Evolutionary conservation across 2,888 invertebrate genomes (phyloP), one percentile per base, ranked within the genome.

Genomic region (Arenicola marina): DNA sequence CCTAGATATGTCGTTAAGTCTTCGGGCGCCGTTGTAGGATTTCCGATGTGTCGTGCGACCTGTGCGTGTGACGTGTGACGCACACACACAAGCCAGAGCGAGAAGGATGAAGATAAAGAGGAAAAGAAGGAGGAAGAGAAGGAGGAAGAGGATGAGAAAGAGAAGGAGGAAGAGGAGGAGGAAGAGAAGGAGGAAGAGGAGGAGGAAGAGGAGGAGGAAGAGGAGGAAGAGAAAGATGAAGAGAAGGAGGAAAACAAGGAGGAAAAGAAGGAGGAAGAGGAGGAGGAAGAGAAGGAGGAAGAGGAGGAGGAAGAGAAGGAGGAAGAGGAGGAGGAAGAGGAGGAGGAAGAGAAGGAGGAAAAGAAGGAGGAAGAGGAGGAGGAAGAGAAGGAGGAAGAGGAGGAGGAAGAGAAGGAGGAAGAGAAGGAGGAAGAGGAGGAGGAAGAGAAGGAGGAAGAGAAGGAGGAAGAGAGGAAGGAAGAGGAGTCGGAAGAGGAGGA

Each of bases 201-300:
- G 24, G 48, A 48, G 18, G 24, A 48, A 21, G 24, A 48, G 24
- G 48, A 48, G 24, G 24, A 48, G 48, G 24, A 48, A 21, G 48
- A 48, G 24, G 24, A 48, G 24, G 48, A 48, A 21, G 48, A 48
- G 48, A 48, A 48, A 21, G 24, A 21, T 7, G 21, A 48, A 21
- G 48, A 48, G 24, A 48, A 48, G 48, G 48, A 48, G 48, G 24
- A 48, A 21, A 21, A 48, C 18, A 48, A 48, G 24, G 21, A 48
- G 48, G 24, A 48, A 21, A 21, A 48, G 24, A 21, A 48, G 48
- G 21, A 48, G 48, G 7, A 21, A 21, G 24, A 18, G 15, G 24
- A 48, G 48, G 24, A 18, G 15, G 7, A 48, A 7, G 24, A 48
- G 24, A 48, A 48, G 15, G 24, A 48, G 24, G 21, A 11, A 7